Percentiles rank a stretch among this genome's conserved stretches.
Conservation (phyloP, 2,113 vertebrate species). For the Origma solitaria region DNA sequence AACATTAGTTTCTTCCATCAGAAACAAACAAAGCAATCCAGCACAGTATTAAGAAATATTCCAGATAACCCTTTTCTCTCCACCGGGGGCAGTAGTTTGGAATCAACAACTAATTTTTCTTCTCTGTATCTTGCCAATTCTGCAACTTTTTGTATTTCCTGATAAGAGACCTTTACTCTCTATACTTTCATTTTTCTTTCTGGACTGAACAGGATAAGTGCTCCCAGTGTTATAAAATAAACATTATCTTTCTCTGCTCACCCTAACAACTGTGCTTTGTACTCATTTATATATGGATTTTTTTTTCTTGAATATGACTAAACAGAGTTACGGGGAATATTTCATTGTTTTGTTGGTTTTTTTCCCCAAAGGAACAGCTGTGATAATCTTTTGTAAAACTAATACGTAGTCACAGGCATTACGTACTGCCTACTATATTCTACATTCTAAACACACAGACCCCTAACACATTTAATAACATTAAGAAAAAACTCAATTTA, state of each 20-base stretch:
- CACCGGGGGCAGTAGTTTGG: neutral
- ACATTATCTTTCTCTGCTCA: neutral
- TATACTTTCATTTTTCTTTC: neutral
- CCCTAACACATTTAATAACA: neutral
- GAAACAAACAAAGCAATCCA: neutral
- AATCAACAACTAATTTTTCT: neutral
- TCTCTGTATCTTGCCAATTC: neutral
- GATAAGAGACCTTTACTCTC: neutral
- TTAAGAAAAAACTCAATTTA: neutral
- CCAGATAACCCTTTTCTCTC: neutral
- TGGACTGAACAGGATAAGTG: neutral
- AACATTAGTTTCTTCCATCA: neutral
- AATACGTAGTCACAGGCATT: neutral
- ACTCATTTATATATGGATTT: neutral
- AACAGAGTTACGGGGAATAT: neutral
- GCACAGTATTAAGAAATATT: neutral
- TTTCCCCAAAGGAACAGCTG: neutral
- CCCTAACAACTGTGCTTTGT: neutral
- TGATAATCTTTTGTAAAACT: neutral
- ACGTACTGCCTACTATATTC: neutral
- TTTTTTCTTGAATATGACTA: neutral
- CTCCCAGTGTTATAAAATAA: neutral
- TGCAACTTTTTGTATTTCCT: neutral
- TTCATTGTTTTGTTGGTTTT: rapidly evolving
- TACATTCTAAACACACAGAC: neutral